Evolutionary conservation across 2,113 vertebrate species (phyloP).

Genomic region (Isurus oxyrinchus): DNA sequence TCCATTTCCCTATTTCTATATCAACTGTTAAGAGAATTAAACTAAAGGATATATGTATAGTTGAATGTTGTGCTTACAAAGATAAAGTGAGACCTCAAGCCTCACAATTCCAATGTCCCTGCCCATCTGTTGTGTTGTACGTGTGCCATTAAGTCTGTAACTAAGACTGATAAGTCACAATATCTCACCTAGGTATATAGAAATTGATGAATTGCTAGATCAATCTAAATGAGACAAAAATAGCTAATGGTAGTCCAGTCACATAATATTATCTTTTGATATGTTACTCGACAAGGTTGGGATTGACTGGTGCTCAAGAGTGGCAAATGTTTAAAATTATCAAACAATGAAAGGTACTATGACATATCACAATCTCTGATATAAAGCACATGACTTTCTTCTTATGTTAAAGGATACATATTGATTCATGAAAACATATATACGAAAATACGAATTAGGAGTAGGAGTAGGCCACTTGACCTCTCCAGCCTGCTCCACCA

Average conservation of each 20-base stretch:
- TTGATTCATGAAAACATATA: background rate
- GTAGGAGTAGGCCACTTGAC: too few species aligned
- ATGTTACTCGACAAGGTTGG: background rate
- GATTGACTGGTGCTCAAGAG: background rate
- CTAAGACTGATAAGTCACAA: constrained; percentile 30
- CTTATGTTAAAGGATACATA: background rate
- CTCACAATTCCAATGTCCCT: constrained; percentile 23
- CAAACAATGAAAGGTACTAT: background rate
- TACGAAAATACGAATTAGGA: too few species aligned
- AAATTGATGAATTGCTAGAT: constrained; percentile 18
- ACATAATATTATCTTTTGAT: background rate
- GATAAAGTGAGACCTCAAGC: constrained; percentile 17
- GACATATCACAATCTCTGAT: background rate
- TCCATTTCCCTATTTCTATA: background rate
- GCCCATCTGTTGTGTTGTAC: constrained; percentile 21
- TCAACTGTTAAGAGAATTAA: background rate
- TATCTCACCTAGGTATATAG: background rate
- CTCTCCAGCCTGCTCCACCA: too few species aligned
- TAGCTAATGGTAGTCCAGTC: background rate
- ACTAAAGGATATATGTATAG: background rate
- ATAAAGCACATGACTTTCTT: background rate
- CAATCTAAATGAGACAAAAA: constrained; percentile 18
- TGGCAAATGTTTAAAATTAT: background rate
- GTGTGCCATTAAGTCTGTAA: constrained; percentile 28
- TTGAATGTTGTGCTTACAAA: constrained; percentile 9